Evolutionary conservation across 2,113 vertebrate species (phyloP), one percentile per base, ranked within the genome.

Genomic region (Rhea pennata): DNA sequence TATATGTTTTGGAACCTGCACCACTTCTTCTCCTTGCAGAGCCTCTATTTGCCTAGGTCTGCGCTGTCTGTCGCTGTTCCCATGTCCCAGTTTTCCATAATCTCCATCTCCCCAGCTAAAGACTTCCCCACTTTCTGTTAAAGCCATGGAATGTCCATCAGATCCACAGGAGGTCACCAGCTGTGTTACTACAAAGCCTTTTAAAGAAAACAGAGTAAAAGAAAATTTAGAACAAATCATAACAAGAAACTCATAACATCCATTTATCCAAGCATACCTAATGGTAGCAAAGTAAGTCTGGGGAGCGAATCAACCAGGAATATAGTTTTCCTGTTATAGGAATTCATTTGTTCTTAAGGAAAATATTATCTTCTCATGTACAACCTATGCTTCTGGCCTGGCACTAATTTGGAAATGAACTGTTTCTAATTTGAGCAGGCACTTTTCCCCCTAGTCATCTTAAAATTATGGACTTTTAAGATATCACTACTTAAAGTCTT

Each of bases 101-200:
- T 98, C 98, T 72, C 98, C 98, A 51, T 98, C 98, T 78, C 98
- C 98, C 98, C 98, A 98, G 92, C 98, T 98, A 74, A 98, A 98
- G 56, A 98, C 98, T 74, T 98, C 98, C 31, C 98, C 98, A 1
- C 98, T 98, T 77, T 98, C 98, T 15, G 98, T 98, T 58, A 98
- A 74, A 85, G 98, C 98, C 98, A 98, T 98, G 31, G 98, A 98
- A 74, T 98, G 98, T 4, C 98, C 98, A 91, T 98, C 98, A 20
- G 98, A 98, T 12, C 98, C 98, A 95, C 98, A 98, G 10, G 98
- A 98, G 20, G 98, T 98, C 84, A 98, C 98, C 84, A 98, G 96
- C 95, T 98, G 98, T 6, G 98, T 98, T 56, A 98, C 98, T 48
- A 98, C 98, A 97, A 98, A 98, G 64, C 98, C 98, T 98, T 78